Percentiles rank a stretch among this genome's conserved stretches.
Evolutionary conservation across 2,113 vertebrate species (phyloP).

Genomic region (Cyanoramphus novaezelandiae): DNA sequence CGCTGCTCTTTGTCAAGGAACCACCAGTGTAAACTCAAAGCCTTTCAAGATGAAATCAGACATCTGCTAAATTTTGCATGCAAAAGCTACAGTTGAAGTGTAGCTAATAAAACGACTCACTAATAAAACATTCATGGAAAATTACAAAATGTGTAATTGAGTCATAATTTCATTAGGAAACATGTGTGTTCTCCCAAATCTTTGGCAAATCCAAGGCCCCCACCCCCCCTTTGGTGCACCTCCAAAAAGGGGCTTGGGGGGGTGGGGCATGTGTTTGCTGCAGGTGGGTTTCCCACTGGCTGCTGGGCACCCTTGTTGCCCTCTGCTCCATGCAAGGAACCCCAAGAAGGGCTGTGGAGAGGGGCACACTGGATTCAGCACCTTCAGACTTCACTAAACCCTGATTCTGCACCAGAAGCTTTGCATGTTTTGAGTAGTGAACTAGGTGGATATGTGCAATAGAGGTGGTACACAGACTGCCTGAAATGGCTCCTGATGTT

Average conservation of each 20-base stretch:
- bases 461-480: fast-evolving
- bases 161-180: conserved; percentile 41
- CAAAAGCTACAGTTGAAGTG: conserved; percentile 35
- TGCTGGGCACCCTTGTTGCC: neutral
- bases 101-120: conserved; percentile 51
- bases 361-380: neutral
- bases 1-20: conserved; percentile 7
- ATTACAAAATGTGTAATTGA: conserved; percentile 55
- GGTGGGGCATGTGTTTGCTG: neutral
- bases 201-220: fast-evolving
- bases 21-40: neutral
- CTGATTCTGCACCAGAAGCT: neutral
- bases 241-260: neutral
- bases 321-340: no score
- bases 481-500: fast-evolving
- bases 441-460: neutral
- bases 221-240: neutral
- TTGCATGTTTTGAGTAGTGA: neutral
- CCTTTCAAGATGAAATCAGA: conserved; percentile 51
- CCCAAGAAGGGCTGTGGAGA: neutral
- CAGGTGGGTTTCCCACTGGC: neutral
- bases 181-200: fast-evolving
- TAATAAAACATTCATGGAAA: conserved; percentile 66
- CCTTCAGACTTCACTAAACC: neutral
- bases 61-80: conserved; percentile 64